A percentile compares a stretch with the other conserved stretches of the same genome.
These are phyloP conservation scores for Aleiodes sp. DNA, from an alignment of 1,140 invertebrate genomes.

Conservation along the genomic window DNA sequence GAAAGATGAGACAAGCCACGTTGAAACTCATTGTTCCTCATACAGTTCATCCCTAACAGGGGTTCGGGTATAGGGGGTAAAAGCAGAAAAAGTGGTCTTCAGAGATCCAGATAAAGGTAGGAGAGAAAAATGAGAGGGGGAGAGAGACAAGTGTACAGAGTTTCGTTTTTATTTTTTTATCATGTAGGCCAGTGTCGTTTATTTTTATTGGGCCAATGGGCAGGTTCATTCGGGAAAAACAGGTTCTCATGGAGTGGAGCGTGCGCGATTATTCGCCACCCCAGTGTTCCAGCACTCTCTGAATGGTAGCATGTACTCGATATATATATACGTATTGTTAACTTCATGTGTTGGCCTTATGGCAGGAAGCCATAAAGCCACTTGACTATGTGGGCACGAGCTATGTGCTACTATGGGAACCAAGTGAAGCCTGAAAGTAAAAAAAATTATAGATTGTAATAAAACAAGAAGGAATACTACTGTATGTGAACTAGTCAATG, in stretches of 20 bases:
- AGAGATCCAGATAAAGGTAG: too few relatives aligned
- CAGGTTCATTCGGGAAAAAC: conserved; percentile 39
- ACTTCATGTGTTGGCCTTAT: conserved; percentile 17
- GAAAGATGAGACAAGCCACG: conserved; percentile 55
- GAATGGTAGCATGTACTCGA: background rate
- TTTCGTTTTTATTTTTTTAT: conserved; percentile 30
- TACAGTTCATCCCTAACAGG: background rate
- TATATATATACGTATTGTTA: conserved; percentile 9
- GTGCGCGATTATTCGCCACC: conserved; percentile 21
- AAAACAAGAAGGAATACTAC: too few relatives aligned
- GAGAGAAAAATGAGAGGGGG: background rate
- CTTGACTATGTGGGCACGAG: conserved; percentile 17
- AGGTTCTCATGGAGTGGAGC: conserved; percentile 35
- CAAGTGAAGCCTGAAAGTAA: background rate
- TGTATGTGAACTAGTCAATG: background rate
- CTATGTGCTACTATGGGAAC: background rate
- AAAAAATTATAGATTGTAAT: conserved; percentile 7
- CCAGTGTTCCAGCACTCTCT: conserved; percentile 4
- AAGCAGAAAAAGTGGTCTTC: background rate
- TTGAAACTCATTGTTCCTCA: conserved; percentile 46
- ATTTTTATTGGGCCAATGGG: conserved; percentile 37
- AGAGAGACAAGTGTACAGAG: conserved; percentile 30
- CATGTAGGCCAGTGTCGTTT: conserved; percentile 27
- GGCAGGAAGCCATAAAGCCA: conserved; percentile 6
- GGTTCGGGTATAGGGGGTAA: background rate